These are phyloP conservation scores for Tragelaphus strepsiceros DNA, from an alignment of 2,113 vertebrate species.

Conservation along the genomic window DNA sequence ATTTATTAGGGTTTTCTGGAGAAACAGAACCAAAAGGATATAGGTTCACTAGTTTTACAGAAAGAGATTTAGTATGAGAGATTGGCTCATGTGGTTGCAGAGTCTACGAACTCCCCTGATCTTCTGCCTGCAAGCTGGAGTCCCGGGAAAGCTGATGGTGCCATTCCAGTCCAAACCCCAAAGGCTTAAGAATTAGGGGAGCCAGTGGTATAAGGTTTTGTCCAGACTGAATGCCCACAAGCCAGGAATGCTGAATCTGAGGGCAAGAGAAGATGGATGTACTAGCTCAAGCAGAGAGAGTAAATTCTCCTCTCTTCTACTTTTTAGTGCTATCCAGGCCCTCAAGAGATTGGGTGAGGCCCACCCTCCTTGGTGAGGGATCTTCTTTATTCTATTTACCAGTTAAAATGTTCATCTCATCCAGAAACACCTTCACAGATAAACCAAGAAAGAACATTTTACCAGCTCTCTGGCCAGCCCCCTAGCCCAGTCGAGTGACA, in stretches of 20 bases:
- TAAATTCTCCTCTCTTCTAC: neutral
- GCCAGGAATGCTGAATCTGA: neutral
- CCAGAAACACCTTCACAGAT: neutral
- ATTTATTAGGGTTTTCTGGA: neutral
- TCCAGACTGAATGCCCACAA: neutral
- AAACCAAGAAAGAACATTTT: too few species aligned
- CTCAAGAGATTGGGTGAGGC: neutral
- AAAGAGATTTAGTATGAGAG: neutral
- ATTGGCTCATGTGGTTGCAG: rapidly evolving
- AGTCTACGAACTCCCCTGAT: neutral
- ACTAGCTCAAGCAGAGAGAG: neutral
- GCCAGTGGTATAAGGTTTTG: neutral
- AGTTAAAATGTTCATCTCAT: neutral
- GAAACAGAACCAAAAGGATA: neutral
- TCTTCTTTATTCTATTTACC: neutral
- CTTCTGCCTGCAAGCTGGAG: neutral
- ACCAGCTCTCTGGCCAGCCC: neutral
- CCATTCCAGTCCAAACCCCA: too few species aligned
- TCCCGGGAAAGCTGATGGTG: neutral
- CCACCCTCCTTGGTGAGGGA: neutral
- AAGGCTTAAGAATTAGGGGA: neutral
- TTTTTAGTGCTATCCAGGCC: neutral
- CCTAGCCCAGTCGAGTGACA: too few species aligned
- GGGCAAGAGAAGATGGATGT: neutral
- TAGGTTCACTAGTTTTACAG: neutral